A percentile compares a stretch with the other conserved stretches of the same genome.
These are phyloP conservation scores for Harpagus bidentatus DNA, from an alignment of 2,113 vertebrate species.

Conservation along the genomic window DNA sequence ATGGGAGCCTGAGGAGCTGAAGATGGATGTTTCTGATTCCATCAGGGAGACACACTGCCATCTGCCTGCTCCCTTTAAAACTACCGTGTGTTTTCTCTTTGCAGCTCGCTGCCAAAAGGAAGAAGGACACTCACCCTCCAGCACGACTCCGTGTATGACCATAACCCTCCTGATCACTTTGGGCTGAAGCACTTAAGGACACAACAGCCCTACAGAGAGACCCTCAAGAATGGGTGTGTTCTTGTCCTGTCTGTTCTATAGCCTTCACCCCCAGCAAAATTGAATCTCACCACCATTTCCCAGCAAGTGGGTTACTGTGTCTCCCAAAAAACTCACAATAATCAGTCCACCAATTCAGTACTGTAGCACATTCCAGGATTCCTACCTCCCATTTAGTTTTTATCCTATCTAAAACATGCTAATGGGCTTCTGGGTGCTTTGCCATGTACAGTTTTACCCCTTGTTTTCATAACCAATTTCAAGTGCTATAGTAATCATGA, in stretches of 20 bases:
- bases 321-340: background rate
- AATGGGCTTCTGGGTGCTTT: background rate
- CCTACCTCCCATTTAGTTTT: background rate
- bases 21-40: background rate
- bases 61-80: constrained; percentile 35
- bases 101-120: background rate
- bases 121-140: background rate
- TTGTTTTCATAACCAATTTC: background rate
- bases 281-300: background rate
- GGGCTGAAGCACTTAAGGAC: background rate
- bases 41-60: constrained; percentile 51
- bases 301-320: background rate
- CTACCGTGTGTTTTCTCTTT: background rate
- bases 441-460: background rate
- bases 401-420: background rate
- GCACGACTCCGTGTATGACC: accelerated
- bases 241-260: background rate
- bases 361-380: background rate
- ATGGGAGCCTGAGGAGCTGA: background rate
- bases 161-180: accelerated
- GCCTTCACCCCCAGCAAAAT: background rate
- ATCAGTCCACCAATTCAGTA: background rate
- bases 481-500: background rate
- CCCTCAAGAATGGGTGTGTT: background rate
- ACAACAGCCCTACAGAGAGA: background rate